phyloP scores from a whole-genome alignment of 2,888 invertebrate species.

The Heliconius charithonia region DNA sequence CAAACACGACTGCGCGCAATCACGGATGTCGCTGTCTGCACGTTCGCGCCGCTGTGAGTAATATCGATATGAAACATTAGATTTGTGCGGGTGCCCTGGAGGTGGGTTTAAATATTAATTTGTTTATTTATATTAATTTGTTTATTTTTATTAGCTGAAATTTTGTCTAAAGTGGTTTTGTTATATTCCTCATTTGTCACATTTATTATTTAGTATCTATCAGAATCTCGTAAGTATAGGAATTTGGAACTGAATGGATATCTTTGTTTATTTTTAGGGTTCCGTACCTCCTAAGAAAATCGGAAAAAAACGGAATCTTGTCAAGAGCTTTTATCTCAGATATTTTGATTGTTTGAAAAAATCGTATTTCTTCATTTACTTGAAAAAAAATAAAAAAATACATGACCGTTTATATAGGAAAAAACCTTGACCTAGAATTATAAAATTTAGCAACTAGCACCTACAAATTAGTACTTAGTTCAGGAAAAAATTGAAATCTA shows the following conservation, averaged over 20 bases:
- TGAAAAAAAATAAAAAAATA: too few relatives aligned
- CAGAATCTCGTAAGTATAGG: background rate
- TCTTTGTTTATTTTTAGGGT: too few relatives aligned
- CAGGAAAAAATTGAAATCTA: too few relatives aligned
- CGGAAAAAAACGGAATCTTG: too few relatives aligned
- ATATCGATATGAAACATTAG: constrained; percentile 51
- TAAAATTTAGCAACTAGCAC: too few relatives aligned
- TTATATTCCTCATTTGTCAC: background rate
- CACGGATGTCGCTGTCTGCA: constrained; percentile 73
- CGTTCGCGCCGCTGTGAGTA: constrained; percentile 73
- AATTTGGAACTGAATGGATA: background rate
- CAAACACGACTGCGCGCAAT: constrained; percentile 68
- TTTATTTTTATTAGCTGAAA: background rate
- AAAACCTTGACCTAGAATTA: too few relatives aligned
- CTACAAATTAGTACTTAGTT: too few relatives aligned
- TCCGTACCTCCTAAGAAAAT: too few relatives aligned
- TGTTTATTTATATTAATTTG: constrained; percentile 10
- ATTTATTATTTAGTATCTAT: background rate
- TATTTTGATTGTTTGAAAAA: too few relatives aligned
- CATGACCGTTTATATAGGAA: too few relatives aligned
- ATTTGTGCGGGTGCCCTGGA: background rate
- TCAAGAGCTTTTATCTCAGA: too few relatives aligned
- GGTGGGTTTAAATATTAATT: constrained; percentile 3
- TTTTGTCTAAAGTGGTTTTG: background rate
- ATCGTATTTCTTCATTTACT: too few relatives aligned